Evolutionary conservation across 1,140 invertebrate genomes (phyloP).

Genomic region (Drosophila gunungcola): DNA sequence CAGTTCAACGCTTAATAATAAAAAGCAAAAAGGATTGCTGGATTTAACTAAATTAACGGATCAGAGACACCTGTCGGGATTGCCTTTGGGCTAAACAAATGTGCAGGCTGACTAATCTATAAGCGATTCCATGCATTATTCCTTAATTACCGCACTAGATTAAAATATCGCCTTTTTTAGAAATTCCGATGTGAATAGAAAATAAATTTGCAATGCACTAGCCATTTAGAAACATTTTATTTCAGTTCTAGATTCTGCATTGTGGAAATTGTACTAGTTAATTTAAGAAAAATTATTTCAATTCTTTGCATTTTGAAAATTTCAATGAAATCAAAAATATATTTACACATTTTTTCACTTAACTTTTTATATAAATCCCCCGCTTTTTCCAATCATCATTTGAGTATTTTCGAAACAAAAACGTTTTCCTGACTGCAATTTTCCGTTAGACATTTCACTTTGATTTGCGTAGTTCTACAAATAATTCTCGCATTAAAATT

Average conservation of each 20-base stretch:
- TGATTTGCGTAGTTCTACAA: conserved; percentile 66
- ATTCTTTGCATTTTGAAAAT: neutral
- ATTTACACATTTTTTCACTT: neutral
- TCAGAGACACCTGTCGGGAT: conserved; percentile 12
- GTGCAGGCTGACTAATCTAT: neutral
- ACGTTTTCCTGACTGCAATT: conserved; percentile 7
- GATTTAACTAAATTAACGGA: conserved; percentile 62
- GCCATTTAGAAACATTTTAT: no score
- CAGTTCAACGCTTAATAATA: conserved; percentile 70
- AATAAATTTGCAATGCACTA: no score
- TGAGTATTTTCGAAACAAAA: conserved; percentile 7
- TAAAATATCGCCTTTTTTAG: neutral
- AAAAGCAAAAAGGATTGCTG: conserved; percentile 73
- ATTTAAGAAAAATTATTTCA: no score
- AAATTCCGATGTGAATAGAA: no score
- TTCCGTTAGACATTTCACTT: conserved; percentile 27
- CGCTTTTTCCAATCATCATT: neutral
- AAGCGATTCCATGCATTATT: neutral
- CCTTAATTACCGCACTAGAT: neutral
- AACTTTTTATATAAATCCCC: conserved; percentile 13
- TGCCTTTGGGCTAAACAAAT: neutral
- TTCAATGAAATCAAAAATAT: no score
- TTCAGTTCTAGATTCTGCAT: neutral
- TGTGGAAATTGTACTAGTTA: no score
- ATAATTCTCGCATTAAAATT: conserved; percentile 50